Percentiles rank a stretch among this genome's conserved stretches.
phyloP scores from a whole-genome alignment of 2,888 invertebrate genomes.

The Ferdinandea cuprea region DNA sequence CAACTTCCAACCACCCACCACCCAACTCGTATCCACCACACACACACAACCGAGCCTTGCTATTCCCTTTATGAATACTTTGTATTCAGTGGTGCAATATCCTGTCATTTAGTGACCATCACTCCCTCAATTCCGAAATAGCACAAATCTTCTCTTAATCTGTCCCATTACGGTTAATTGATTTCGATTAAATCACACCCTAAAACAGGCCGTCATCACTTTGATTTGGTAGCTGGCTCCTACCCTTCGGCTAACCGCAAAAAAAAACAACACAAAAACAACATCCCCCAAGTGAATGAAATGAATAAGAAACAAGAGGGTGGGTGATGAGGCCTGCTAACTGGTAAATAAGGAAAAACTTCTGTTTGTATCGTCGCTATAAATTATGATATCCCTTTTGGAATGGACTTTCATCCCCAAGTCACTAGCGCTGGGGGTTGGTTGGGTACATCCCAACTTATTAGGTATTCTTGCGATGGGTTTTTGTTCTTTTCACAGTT shows the following conservation, averaged over 20 bases:
- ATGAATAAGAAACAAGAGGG: conserved; percentile 7
- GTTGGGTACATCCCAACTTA: conserved; percentile 44
- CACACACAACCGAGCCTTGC: too few relatives aligned
- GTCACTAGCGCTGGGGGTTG: neutral
- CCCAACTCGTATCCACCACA: too few relatives aligned
- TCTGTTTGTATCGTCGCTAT: conserved; percentile 58
- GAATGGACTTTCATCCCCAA: conserved; percentile 41
- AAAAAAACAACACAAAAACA: too few relatives aligned
- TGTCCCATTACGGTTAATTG: conserved; percentile 83
- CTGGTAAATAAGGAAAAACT: conserved; percentile 54
- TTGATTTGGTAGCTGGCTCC: conserved; percentile 54
- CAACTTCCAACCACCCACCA: too few relatives aligned
- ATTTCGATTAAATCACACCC: conserved; percentile 83
- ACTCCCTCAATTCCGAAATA: conserved; percentile 50
- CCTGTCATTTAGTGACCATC: conserved; percentile 67
- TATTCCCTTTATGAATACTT: conserved; percentile 52
- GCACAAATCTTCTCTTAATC: conserved; percentile 80
- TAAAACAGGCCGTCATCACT: conserved; percentile 72
- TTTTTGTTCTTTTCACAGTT: conserved; percentile 56
- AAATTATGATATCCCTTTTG: conserved; percentile 70
- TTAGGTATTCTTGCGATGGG: conserved; percentile 55
- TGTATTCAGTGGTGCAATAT: conserved; percentile 43
- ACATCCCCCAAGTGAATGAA: conserved; percentile 30
- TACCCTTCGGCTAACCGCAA: conserved; percentile 26
- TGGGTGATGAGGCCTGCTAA: conserved; percentile 18